These are phyloP conservation scores for Saccostrea echinata DNA, from an alignment of 1,140 invertebrate species.

Conservation along the genomic window DNA sequence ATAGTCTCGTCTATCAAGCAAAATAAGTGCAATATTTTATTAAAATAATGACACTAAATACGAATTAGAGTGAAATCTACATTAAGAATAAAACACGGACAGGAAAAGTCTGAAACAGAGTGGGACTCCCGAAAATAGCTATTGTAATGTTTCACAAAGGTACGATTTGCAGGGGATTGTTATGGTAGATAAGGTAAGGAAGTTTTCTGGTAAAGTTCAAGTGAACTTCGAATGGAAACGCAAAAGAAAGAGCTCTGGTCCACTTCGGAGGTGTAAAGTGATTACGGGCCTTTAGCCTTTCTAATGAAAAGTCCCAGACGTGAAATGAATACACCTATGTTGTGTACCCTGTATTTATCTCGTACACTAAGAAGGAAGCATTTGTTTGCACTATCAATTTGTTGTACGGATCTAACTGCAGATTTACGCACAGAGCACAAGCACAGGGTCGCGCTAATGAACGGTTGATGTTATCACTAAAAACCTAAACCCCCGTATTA, in stretches of 20 bases:
- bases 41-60: background rate
- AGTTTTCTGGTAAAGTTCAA: conserved; percentile 20
- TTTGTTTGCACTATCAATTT: conserved; percentile 35
- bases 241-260: background rate
- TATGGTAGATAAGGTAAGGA: background rate
- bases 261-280: conserved; percentile 26
- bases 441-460: conserved; percentile 10
- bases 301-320: background rate
- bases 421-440: background rate
- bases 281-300: conserved; percentile 12
- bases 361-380: background rate
- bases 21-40: background rate
- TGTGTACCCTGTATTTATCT: background rate
- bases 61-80: background rate
- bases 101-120: background rate
- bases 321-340: background rate
- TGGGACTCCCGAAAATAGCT: background rate
- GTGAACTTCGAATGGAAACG: background rate
- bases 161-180: background rate
- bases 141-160: background rate
- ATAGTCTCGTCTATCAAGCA: background rate
- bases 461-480: background rate
- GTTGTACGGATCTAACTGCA: conserved; percentile 4
- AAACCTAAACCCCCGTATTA: conserved; percentile 18
- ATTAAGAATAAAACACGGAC: background rate